Conservation (phyloP, 2,888 invertebrate species). For the Coleophora deauratella region DNA sequence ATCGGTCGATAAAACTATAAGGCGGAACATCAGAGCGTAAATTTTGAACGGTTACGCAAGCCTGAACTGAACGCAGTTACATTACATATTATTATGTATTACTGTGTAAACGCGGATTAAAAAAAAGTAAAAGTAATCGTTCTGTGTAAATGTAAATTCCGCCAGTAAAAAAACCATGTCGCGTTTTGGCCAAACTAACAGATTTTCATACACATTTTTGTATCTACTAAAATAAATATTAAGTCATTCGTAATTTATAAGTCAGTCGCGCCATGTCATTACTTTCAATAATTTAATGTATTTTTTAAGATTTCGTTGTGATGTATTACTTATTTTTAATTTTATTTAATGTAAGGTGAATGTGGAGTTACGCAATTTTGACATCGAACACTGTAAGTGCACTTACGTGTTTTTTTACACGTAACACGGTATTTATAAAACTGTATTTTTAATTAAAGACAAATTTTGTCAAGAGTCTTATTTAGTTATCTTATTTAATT, state of each 20-base stretch:
- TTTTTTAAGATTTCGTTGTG: conserved; percentile 34
- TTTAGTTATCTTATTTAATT: too few species aligned
- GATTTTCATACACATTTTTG: conserved; percentile 28
- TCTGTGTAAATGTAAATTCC: not conserved
- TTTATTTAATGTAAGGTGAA: conserved; percentile 8
- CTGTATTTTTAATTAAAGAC: not conserved
- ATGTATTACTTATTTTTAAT: conserved; percentile 17
- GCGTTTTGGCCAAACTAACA: conserved; percentile 36
- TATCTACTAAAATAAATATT: conserved; percentile 24
- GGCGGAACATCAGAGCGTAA: conserved; percentile 29
- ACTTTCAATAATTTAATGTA: conserved; percentile 31
- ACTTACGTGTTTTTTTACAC: not conserved
- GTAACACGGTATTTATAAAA: too few species aligned
- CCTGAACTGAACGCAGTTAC: conserved; percentile 4
- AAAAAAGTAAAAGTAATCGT: conserved; percentile 6
- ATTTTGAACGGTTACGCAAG: conserved; percentile 10
- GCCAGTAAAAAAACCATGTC: conserved; percentile 15
- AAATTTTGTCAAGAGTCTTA: too few species aligned
- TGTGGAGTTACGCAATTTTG: conserved; percentile 28
- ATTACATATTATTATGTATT: too few species aligned
- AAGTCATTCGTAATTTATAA: conserved; percentile 51
- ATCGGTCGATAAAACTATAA: conserved; percentile 14
- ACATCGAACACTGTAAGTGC: conserved; percentile 7
- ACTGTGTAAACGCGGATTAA: too few species aligned
- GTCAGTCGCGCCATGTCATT: conserved; percentile 69